A percentile compares a stretch with the other conserved stretches of the same genome.
These are phyloP conservation scores for Mellilla xanthometata DNA, from an alignment of 2,888 invertebrate genomes.

Conservation along the genomic window DNA sequence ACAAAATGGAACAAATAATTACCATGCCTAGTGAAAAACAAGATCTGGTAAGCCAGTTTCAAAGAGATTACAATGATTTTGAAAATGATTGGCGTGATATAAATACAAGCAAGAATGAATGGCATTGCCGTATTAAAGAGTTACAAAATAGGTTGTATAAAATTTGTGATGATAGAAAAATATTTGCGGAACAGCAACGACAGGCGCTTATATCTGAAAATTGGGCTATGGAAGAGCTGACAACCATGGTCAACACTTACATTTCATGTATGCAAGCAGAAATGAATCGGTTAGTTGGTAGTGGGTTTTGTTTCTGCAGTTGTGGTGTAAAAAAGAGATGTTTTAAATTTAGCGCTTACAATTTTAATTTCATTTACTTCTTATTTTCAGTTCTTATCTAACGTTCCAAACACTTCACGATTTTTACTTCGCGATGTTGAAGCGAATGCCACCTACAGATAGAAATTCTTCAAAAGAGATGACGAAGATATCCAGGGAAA, in stretches of 20 bases:
- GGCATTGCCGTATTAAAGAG: slow-evolving; percentile 81
- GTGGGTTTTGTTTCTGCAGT: too few relatives aligned
- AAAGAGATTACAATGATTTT: slow-evolving; percentile 82
- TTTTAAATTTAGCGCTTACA: too few relatives aligned
- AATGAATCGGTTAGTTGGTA: slow-evolving; percentile 73
- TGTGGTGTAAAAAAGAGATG: too few relatives aligned
- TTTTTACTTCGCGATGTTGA: slow-evolving; percentile 69
- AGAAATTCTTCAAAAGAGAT: slow-evolving; percentile 64
- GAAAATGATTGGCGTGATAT: slow-evolving; percentile 82
- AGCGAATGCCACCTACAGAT: slow-evolving; percentile 57
- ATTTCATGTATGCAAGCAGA: slow-evolving; percentile 84
- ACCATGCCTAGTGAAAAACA: slow-evolving; percentile 83
- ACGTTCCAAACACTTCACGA: slow-evolving; percentile 74
- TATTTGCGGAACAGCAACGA: slow-evolving; percentile 78
- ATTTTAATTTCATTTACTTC: too few relatives aligned
- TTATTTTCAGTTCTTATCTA: slow-evolving; percentile 63
- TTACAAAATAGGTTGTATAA: slow-evolving; percentile 76
- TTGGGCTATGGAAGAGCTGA: slow-evolving; percentile 82
- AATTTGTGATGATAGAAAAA: slow-evolving; percentile 81
- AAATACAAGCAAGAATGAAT: slow-evolving; percentile 82
- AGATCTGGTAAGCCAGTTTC: slow-evolving; percentile 79
- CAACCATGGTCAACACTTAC: slow-evolving; percentile 79
- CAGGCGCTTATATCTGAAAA: slow-evolving; percentile 75
- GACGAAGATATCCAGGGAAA: slow-evolving; percentile 57
- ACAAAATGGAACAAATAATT: slow-evolving; percentile 80